Conservation (phyloP, 2,888 invertebrate species). For the Crematogaster levior region DNA sequence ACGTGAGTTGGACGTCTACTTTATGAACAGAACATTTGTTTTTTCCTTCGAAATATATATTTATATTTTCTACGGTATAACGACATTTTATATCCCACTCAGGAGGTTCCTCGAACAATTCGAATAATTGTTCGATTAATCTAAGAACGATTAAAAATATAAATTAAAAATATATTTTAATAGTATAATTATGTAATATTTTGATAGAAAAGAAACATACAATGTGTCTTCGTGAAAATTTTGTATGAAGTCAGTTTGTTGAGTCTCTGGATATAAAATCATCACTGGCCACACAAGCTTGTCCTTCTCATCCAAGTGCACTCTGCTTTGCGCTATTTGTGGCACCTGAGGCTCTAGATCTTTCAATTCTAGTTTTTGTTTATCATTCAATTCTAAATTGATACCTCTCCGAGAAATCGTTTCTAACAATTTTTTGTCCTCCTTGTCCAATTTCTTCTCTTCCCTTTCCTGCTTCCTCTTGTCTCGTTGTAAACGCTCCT, state of each 20-base stretch:
- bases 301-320: constrained; percentile 88
- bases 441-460: constrained; percentile 85
- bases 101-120: constrained; percentile 90
- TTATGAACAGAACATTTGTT: constrained; percentile 88
- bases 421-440: constrained; percentile 85
- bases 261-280: constrained; percentile 95
- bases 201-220: constrained; percentile 83
- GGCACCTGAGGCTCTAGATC: constrained; percentile 89
- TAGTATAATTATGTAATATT: neutral
- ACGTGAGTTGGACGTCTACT: constrained; percentile 87
- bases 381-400: constrained; percentile 86
- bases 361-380: constrained; percentile 85
- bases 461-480: constrained; percentile 86
- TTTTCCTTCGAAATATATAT: constrained; percentile 91
- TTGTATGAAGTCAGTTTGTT: constrained; percentile 95
- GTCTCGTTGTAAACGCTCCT: constrained; percentile 87
- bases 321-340: constrained; percentile 89
- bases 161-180: constrained; percentile 55
- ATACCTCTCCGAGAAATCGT: constrained; percentile 85
- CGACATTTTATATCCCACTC: constrained; percentile 90
- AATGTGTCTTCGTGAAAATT: constrained; percentile 91
- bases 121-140: constrained; percentile 88
- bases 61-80: constrained; percentile 88
- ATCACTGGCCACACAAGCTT: constrained; percentile 94
- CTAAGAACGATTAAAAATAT: constrained; percentile 84